These are phyloP conservation scores for Philereme vetulata DNA, from an alignment of 2,888 invertebrate genomes.

Conservation along the genomic window DNA sequence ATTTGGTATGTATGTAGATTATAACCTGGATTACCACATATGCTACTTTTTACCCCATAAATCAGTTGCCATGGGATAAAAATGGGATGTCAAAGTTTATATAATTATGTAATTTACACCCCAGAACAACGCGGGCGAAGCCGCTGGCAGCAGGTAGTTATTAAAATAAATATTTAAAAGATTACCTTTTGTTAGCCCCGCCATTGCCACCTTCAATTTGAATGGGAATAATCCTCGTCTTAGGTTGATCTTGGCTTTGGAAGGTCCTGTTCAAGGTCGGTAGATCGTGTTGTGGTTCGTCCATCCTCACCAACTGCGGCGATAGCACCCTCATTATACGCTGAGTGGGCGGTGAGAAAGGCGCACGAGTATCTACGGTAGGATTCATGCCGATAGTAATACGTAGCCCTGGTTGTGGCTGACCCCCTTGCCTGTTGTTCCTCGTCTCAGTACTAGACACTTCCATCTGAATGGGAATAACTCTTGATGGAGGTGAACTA, in stretches of 20 bases:
- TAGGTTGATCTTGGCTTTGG: constrained; percentile 69
- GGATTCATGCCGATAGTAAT: constrained; percentile 77
- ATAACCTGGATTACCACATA: no score
- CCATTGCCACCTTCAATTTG: constrained; percentile 80
- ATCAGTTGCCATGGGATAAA: no score
- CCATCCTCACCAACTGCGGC: constrained; percentile 79
- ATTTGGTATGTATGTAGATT: no score
- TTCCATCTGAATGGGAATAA: constrained; percentile 88
- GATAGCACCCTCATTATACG: constrained; percentile 80
- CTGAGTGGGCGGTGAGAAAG: constrained; percentile 77
- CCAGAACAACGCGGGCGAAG: no score
- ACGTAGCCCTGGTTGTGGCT: constrained; percentile 68
- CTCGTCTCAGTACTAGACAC: constrained; percentile 67
- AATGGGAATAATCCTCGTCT: constrained; percentile 85
- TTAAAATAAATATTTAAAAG: neutral
- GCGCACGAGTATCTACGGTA: constrained; percentile 51
- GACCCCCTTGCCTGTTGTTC: constrained; percentile 59
- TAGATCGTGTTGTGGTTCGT: constrained; percentile 70
- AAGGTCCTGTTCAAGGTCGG: constrained; percentile 68
- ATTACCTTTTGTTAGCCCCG: constrained; percentile 73
- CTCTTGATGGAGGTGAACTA: constrained; percentile 68
- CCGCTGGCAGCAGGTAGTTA: no score
- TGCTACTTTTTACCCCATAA: no score
- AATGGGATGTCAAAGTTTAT: no score
- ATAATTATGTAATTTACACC: no score